Conservation (phyloP, 2,888 invertebrate species). For the Uloborus plumipes region DNA sequence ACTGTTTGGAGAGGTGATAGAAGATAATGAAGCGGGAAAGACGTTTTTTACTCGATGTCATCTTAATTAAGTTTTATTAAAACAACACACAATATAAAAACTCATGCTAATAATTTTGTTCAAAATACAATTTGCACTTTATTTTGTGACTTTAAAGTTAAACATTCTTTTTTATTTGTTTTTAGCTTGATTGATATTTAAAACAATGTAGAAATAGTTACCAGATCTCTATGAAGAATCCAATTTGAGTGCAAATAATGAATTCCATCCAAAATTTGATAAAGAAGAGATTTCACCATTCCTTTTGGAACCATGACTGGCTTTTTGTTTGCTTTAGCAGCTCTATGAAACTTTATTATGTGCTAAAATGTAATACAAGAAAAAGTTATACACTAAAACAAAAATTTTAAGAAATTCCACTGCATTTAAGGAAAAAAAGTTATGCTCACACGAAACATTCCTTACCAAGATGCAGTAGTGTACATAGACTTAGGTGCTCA, state of each 20-base stretch:
- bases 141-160: not conserved
- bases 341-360: conserved; percentile 98
- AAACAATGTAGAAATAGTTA: conserved; percentile 71
- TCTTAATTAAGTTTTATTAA: too few species aligned
- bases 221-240: conserved; percentile 97
- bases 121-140: conserved; percentile 27
- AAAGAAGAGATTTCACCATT: conserved; percentile 97
- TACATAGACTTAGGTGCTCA: too few species aligned
- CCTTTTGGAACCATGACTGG: conserved; percentile 95
- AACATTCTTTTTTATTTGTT: not conserved
- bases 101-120: too few species aligned
- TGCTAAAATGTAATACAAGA: conserved; percentile 75
- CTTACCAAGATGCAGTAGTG: too few species aligned
- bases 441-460: too few species aligned
- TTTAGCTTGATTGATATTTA: too few species aligned
- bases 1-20: too few species aligned
- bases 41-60: too few species aligned
- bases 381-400: not conserved
- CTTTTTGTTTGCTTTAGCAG: conserved; percentile 97
- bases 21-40: too few species aligned
- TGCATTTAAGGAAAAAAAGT: too few species aligned
- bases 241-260: conserved; percentile 99
- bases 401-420: too few species aligned
- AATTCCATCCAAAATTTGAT: conserved; percentile 98
- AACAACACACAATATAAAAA: too few species aligned